These are phyloP conservation scores for Microchirus variegatus DNA, from an alignment of 2,797 vertebrate species.

Conservation along the genomic window DNA sequence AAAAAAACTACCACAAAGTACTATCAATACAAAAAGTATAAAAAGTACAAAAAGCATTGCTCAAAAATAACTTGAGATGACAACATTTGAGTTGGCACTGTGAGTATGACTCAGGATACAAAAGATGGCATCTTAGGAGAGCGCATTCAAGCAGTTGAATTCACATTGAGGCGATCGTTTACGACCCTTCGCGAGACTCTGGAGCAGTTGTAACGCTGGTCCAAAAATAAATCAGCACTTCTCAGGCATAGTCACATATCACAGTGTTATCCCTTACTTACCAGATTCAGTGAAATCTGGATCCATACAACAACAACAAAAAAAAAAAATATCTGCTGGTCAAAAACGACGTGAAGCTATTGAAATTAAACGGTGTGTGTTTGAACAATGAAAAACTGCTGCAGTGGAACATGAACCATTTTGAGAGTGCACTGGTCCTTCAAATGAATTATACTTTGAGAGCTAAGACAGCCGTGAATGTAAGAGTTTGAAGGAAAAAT, in stretches of 20 bases:
- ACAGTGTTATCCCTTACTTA: slow-evolving; percentile 26
- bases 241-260: background rate
- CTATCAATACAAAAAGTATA: slow-evolving; percentile 77
- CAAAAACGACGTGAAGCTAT: slow-evolving; percentile 8
- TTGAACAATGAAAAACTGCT: background rate
- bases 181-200: slow-evolving; percentile 23
- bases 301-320: background rate
- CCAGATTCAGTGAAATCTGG: background rate
- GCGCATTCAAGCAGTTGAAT: slow-evolving; percentile 61
- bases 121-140: slow-evolving; percentile 55
- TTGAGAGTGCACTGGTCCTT: slow-evolving; percentile 8
- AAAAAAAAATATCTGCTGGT: slow-evolving; percentile 7
- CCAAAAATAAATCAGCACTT: slow-evolving; percentile 42
- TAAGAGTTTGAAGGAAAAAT: slow-evolving; percentile 18
- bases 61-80: slow-evolving; percentile 77
- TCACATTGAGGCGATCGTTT: slow-evolving; percentile 65
- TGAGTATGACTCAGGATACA: slow-evolving; percentile 59
- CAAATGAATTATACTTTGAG: slow-evolving; percentile 16
- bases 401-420: slow-evolving; percentile 14
- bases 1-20: slow-evolving; percentile 72
- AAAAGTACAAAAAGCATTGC: slow-evolving; percentile 72
- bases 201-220: slow-evolving; percentile 3
- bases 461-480: slow-evolving; percentile 53
- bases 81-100: slow-evolving; percentile 66
- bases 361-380: slow-evolving; percentile 13